These are phyloP conservation scores for Apodemus sylvaticus DNA, from an alignment of 2,113 vertebrate genomes.

Conservation along the genomic window DNA sequence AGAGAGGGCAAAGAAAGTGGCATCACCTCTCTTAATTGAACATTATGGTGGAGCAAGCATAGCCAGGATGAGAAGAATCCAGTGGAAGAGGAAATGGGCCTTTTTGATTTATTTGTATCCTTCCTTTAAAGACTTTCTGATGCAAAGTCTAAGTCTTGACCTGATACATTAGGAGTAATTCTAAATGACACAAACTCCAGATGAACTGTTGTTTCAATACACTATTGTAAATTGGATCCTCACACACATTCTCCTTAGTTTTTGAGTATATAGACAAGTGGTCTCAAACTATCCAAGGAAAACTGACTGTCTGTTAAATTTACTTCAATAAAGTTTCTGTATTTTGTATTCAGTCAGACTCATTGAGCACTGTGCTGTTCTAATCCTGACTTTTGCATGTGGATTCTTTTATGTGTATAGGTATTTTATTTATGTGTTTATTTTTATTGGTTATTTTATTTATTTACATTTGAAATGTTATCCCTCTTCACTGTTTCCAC, in stretches of 20 bases:
- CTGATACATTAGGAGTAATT: not conserved
- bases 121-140: not conserved
- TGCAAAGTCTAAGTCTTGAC: not conserved
- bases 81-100: not conserved
- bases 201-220: not conserved
- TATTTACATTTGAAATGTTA: too few species aligned
- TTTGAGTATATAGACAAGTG: not conserved
- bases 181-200: not conserved
- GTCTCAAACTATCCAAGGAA: not conserved
- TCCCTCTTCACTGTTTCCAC: too few species aligned
- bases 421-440: too few species aligned
- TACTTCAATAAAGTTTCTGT: not conserved
- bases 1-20: not conserved
- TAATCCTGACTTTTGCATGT: not conserved
- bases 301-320: not conserved
- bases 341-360: conserved; percentile 6
- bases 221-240: not conserved
- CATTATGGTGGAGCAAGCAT: not conserved
- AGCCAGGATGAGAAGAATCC: not conserved
- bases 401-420: not conserved
- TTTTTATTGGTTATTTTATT: too few species aligned
- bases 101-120: not conserved
- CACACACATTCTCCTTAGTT: not conserved
- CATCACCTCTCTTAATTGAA: not conserved
- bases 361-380: not conserved